These are phyloP conservation scores for Asteroscopus sphinx DNA, from an alignment of 2,888 invertebrate genomes.

Conservation along the genomic window DNA sequence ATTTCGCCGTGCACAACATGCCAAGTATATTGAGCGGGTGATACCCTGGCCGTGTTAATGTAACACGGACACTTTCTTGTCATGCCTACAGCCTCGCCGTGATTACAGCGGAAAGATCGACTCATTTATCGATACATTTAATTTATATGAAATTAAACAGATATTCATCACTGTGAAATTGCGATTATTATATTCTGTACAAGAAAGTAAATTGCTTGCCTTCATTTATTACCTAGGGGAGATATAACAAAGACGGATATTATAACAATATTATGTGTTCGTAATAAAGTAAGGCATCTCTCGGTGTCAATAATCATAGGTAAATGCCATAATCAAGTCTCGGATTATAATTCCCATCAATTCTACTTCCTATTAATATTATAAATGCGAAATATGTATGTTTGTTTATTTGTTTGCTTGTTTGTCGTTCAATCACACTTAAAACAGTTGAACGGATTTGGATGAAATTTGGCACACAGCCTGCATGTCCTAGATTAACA, in stretches of 20 bases:
- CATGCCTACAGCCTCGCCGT: constrained; percentile 65
- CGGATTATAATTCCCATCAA: background rate
- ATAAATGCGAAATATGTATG: too few relatives aligned
- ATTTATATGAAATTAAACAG: constrained; percentile 61
- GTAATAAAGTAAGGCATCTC: background rate
- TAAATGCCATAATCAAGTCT: too few relatives aligned
- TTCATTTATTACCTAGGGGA: constrained; percentile 42
- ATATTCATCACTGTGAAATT: constrained; percentile 52
- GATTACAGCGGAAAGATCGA: constrained; percentile 71
- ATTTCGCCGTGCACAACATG: constrained; percentile 83
- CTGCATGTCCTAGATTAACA: too few relatives aligned
- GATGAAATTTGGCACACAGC: too few relatives aligned
- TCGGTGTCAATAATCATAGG: background rate
- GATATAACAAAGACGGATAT: constrained; percentile 43
- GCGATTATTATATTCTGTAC: constrained; percentile 44
- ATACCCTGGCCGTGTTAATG: constrained; percentile 79
- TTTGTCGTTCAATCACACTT: too few relatives aligned
- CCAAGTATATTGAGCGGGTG: constrained; percentile 77
- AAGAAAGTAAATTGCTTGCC: constrained; percentile 42
- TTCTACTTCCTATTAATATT: too few relatives aligned
- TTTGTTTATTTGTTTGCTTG: too few relatives aligned
- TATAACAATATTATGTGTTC: constrained; percentile 25
- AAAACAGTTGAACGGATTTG: too few relatives aligned
- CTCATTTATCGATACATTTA: constrained; percentile 61
- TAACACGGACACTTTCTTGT: constrained; percentile 83